Percentiles rank a stretch among this genome's conserved stretches.
These are phyloP conservation scores for Drosophila pegasa DNA, from an alignment of 2,888 invertebrate genomes.

Conservation along the genomic window DNA sequence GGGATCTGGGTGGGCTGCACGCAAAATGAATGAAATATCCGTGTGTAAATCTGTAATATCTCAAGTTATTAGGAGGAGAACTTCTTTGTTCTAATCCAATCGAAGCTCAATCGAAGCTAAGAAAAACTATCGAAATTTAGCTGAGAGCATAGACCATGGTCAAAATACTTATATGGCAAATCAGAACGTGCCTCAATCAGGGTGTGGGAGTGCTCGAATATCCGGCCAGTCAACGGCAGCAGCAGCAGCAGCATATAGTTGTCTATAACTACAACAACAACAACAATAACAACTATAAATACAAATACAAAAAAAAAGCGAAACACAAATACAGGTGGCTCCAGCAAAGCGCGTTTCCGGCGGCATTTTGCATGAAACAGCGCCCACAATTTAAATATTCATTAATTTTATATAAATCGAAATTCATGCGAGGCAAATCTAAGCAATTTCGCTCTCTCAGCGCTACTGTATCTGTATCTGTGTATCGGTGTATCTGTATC, in stretches of 20 bases:
- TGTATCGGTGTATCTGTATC: slow-evolving; percentile 11
- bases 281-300: slow-evolving; percentile 5
- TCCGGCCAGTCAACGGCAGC: slow-evolving; percentile 45
- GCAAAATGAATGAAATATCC: slow-evolving; percentile 63
- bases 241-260: neutral
- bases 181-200: slow-evolving; percentile 24
- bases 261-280: slow-evolving; percentile 10
- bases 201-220: slow-evolving; percentile 51
- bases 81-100: slow-evolving; percentile 67
- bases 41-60: slow-evolving; percentile 57
- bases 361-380: slow-evolving; percentile 64
- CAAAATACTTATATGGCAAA: slow-evolving; percentile 38
- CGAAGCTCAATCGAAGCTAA: slow-evolving; percentile 41
- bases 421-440: slow-evolving; percentile 54
- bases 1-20: slow-evolving; percentile 20
- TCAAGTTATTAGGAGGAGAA: slow-evolving; percentile 72
- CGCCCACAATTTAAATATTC: slow-evolving; percentile 74
- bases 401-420: slow-evolving; percentile 77
- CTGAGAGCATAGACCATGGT: slow-evolving; percentile 34
- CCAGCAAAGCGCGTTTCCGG: slow-evolving; percentile 76
- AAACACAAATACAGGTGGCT: slow-evolving; percentile 53
- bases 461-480: slow-evolving; percentile 52
- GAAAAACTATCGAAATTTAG: slow-evolving; percentile 4
- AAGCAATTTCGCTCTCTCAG: slow-evolving; percentile 38
- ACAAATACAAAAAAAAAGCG: slow-evolving; percentile 7